Conservation (phyloP, 2,888 invertebrate genomes). For the Limnephilus auricula region DNA sequence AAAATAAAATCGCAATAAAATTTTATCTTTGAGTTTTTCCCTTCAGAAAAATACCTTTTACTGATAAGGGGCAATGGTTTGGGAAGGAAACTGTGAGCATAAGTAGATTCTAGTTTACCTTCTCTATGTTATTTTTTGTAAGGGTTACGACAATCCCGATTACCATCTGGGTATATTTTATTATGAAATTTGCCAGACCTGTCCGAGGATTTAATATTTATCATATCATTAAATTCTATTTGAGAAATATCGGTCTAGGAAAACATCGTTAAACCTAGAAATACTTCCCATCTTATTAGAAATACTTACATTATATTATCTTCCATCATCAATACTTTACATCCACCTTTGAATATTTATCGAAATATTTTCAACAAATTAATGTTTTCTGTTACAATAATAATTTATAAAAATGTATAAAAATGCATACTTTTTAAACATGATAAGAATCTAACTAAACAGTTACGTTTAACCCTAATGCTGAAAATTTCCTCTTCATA, state of each 20-base stretch:
- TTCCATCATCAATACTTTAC: no score
- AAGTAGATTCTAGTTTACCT: background rate
- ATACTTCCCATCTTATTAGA: no score
- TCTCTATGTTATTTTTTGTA: background rate
- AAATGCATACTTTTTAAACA: background rate
- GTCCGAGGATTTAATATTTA: background rate
- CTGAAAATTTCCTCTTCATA: no score
- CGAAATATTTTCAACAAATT: no score
- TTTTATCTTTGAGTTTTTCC: background rate
- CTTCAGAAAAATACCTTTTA: background rate
- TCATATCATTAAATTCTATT: background rate
- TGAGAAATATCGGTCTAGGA: background rate
- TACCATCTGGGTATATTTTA: background rate
- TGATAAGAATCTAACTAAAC: background rate
- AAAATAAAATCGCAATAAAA: background rate
- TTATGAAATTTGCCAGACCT: background rate
- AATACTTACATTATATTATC: no score
- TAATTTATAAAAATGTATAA: background rate
- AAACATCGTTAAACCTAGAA: no score
- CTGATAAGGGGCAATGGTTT: background rate
- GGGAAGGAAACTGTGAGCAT: background rate
- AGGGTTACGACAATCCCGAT: background rate
- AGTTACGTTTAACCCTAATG: background rate
- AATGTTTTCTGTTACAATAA: no score
- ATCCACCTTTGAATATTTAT: no score